A percentile compares a stretch with the other conserved stretches of the same genome.
These are phyloP conservation scores for Tauraco hartlaubi DNA, from an alignment of 2,797 vertebrate species.

Conservation along the genomic window DNA sequence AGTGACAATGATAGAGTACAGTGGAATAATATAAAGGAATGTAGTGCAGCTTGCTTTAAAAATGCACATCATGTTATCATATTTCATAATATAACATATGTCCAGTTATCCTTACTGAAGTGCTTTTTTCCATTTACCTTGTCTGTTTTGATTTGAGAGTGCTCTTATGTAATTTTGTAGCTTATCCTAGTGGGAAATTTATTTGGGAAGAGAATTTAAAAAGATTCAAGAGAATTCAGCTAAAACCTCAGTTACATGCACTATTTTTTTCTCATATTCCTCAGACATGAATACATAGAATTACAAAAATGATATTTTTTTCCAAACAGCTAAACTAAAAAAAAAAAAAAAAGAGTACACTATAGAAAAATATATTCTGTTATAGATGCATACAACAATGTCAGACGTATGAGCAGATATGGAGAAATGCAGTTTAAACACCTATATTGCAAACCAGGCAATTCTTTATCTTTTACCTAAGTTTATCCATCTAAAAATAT, in stretches of 20 bases:
- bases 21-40: neutral
- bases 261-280: neutral
- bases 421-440: neutral
- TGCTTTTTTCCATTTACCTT: constrained; percentile 41
- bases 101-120: neutral
- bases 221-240: neutral
- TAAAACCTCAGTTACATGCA: neutral
- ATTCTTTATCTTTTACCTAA: neutral
- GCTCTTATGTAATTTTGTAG: neutral
- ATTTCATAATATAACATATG: constrained; percentile 26
- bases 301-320: neutral
- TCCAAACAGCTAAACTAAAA: neutral
- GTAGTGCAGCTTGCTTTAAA: neutral
- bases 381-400: neutral
- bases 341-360: neutral
- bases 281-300: neutral
- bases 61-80: constrained; percentile 6
- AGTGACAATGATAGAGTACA: neutral
- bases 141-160: constrained; percentile 29
- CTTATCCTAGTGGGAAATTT: constrained; percentile 9
- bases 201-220: neutral
- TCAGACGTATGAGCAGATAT: neutral
- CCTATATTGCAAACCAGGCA: neutral
- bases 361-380: neutral
- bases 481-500: neutral